A percentile compares a stretch with the other conserved stretches of the same genome.
These are phyloP conservation scores for Rousettus leschenaultii DNA, from an alignment of 2,113 vertebrate genomes.

Conservation along the genomic window DNA sequence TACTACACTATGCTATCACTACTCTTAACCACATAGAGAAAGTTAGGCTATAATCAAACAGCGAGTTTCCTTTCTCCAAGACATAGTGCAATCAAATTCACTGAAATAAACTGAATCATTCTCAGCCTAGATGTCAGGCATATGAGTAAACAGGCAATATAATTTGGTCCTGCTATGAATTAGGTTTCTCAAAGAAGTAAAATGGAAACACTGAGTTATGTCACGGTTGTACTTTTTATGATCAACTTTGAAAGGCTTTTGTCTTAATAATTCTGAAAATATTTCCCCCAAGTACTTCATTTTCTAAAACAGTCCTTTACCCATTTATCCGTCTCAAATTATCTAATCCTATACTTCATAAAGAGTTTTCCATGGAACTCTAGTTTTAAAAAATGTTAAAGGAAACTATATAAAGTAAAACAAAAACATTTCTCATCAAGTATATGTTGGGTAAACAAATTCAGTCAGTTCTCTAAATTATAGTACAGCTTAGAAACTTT, in stretches of 20 bases:
- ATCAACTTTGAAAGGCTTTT: constrained; percentile 16
- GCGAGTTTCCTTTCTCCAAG: background rate
- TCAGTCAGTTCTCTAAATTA: background rate
- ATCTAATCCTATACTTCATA: background rate
- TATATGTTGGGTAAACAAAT: background rate
- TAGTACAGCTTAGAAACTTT: background rate
- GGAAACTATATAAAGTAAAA: background rate
- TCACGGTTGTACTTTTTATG: background rate
- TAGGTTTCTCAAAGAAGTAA: background rate
- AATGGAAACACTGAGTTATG: background rate
- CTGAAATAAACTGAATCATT: background rate
- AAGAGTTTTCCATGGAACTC: background rate
- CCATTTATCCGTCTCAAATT: background rate
- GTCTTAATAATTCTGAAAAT: constrained; percentile 15
- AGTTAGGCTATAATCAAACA: background rate
- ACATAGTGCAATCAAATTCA: background rate
- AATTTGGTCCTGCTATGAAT: background rate
- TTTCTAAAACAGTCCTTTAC: background rate
- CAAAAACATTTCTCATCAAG: background rate
- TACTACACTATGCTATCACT: background rate
- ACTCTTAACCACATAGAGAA: background rate
- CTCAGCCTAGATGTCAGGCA: background rate
- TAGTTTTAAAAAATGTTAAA: background rate
- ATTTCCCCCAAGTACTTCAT: background rate
- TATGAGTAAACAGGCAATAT: background rate